Base-by-base conservation (phyloP, 2,888 invertebrate genomes). In the Ochropleura leucogaster region DNA sequence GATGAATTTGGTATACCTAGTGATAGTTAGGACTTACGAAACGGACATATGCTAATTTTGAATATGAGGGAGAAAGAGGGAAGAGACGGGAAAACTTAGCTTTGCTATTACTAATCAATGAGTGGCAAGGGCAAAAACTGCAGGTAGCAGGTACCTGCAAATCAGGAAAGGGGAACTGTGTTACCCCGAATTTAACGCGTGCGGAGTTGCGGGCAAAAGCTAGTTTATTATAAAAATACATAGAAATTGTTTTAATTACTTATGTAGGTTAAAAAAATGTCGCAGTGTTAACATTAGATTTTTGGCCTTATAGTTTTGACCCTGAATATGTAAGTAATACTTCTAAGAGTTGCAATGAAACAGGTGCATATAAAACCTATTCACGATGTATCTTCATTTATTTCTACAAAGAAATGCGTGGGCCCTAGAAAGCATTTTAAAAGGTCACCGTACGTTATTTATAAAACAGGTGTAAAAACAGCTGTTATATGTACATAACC, bases 401-500 rank as follows among this genome's bases (percentile, higher is more conserved):
- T 18, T 4, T 20, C 7, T 6, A 67, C 44, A 72, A 71, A 74
- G 47, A 74, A 72, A 46, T 62, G 57, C 16, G 74, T 71, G 53
- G 44, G 60, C 40, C 59, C 16, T 67, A 76, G 42, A 78, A 76
- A 71, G 62, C 8, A 16, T 80, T 60, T 51, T 9, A 3, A 84
- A 84, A 75, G 79, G 76, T 75, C 67, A 74, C 44, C 60, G 57
- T 42, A 60, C 59, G 49, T 14, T 77, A 57, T 64, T 62, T 55
- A 44, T 16, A 60, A 46, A 65, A 18, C 64, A 71, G 71, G 49
- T 86, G 77, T 64, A 47, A 20, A 18, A 40, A 47, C 73, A 82
- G 63, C 79, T 79, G 75, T 44, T 42, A 46, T 72, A 65, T n/a
- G n/a, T n/a, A n/a, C n/a, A n/a, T 30, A 2, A 77, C 72, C 74